phyloP scores from a whole-genome alignment of 2,888 invertebrate genomes.

The Blastobasis lacticolella region DNA sequence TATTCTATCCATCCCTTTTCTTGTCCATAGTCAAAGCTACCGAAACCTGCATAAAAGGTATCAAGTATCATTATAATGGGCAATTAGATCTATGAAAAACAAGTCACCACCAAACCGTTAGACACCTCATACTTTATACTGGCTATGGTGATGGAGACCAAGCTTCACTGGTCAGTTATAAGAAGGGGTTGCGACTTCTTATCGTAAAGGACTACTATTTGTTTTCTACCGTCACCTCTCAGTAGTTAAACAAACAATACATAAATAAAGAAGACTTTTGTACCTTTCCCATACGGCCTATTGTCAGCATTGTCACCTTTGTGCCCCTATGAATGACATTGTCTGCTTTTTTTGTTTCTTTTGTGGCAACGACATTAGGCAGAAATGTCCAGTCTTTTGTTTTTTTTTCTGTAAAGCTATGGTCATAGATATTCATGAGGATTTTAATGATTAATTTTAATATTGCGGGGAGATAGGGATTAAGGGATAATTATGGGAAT shows the following conservation, averaged over 20 bases:
- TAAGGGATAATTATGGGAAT: too few species aligned
- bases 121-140: too few species aligned
- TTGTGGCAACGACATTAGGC: slow-evolving; percentile 32
- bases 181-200: slow-evolving; percentile 44
- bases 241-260: slow-evolving; percentile 67
- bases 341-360: slow-evolving; percentile 37
- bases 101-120: slow-evolving; percentile 14
- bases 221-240: slow-evolving; percentile 65
- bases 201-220: slow-evolving; percentile 52
- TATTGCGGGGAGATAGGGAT: too few species aligned
- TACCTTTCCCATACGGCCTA: slow-evolving; percentile 50
- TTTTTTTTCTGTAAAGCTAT: slow-evolving; percentile 17
- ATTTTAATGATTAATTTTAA: background rate
- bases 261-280: slow-evolving; percentile 59
- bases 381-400: slow-evolving; percentile 41
- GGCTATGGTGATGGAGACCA: too few species aligned
- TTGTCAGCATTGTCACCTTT: slow-evolving; percentile 65
- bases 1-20: too few species aligned
- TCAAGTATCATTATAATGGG: slow-evolving; percentile 70
- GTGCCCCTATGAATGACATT: slow-evolving; percentile 39
- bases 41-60: slow-evolving; percentile 28
- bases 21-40: background rate
- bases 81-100: slow-evolving; percentile 64
- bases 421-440: background rate
- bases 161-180: slow-evolving; percentile 20